Evolutionary conservation across 1,140 invertebrate genomes (phyloP), one percentile per base, ranked within the genome.

Genomic region (Watersipora subatra): DNA sequence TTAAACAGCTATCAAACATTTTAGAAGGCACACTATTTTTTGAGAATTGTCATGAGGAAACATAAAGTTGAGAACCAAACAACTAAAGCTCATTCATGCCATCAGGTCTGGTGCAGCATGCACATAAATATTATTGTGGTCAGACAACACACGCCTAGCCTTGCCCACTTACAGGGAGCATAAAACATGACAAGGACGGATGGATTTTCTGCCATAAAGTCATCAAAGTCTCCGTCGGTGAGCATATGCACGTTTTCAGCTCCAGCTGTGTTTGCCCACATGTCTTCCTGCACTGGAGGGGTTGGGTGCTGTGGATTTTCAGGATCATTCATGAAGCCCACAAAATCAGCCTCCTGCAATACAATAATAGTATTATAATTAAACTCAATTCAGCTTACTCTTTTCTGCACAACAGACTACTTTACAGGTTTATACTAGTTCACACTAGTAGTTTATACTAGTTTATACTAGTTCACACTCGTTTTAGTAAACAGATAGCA

Each of bases 311-410:
- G 67, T 15, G 77, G 77, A 66, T 82, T 80, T 20, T 82, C 79
- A 24, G 86, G 86, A 75, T 87, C 84, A 61, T 81, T 82, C 84
- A 88, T 85, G 70, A 85, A 88, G 46, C 80, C 77, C 2, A 87
- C 77, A 74, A 88, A 88, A 70, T 87, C 86, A 59, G 77, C 76
- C 73, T 83, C 82, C 85, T 86, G 72, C 55, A 77, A 74, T 65
- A 55, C 59, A 20, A 56, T 62, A 24, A 57, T 63, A 0, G 28
- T 29, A 20, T 57, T n/a, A 25, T 67, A 57, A 20, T 1, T 2
- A 57, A 46, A 67, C 15, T 67, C 64, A 26, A 67, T 61, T 27
- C 59, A 55, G 1, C n/a, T n/a, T n/a, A n/a, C n/a, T n/a, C n/a
- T n/a, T n/a, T n/a, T n/a, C n/a, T n/a, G n/a, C n/a, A n/a, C n/a